These are phyloP conservation scores for Euzophera pinguis DNA, from an alignment of 2,888 invertebrate genomes.

Conservation along the genomic window DNA sequence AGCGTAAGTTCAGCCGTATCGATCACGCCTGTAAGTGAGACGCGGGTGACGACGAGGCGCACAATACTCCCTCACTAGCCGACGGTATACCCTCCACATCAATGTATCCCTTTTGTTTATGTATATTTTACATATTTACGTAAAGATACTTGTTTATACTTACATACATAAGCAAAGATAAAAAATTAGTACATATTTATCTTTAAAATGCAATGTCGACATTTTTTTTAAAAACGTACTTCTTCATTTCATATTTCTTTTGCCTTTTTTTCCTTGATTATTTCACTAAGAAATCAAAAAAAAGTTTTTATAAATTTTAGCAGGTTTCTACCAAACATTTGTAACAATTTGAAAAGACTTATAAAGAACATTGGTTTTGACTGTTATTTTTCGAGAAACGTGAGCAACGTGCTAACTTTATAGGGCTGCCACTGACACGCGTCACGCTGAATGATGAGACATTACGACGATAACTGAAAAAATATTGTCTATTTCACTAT, in stretches of 20 bases:
- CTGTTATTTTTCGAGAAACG: background rate
- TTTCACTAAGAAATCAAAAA: background rate
- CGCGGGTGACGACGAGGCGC: conserved; percentile 15
- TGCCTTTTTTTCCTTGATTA: background rate
- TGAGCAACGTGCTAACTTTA: background rate
- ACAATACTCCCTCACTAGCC: conserved; percentile 15
- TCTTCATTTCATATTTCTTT: too few relatives aligned
- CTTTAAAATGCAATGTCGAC: too few relatives aligned
- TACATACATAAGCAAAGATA: background rate
- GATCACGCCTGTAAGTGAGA: conserved; percentile 27
- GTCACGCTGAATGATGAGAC: too few relatives aligned
- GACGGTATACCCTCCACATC: conserved; percentile 3
- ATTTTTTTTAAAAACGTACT: too few relatives aligned
- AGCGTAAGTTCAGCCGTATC: conserved; percentile 27
- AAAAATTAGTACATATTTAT: background rate
- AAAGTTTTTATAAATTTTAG: background rate
- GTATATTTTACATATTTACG: background rate
- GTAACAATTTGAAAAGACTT: background rate
- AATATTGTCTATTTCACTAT: too few relatives aligned
- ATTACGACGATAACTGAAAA: too few relatives aligned
- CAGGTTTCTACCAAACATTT: background rate
- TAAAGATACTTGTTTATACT: background rate
- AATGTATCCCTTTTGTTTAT: conserved; percentile 1
- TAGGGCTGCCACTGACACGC: too few relatives aligned
- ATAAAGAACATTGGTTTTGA: background rate